phyloP scores from a whole-genome alignment of 2,113 vertebrate genomes.

The Limnothrissa miodon region DNA sequence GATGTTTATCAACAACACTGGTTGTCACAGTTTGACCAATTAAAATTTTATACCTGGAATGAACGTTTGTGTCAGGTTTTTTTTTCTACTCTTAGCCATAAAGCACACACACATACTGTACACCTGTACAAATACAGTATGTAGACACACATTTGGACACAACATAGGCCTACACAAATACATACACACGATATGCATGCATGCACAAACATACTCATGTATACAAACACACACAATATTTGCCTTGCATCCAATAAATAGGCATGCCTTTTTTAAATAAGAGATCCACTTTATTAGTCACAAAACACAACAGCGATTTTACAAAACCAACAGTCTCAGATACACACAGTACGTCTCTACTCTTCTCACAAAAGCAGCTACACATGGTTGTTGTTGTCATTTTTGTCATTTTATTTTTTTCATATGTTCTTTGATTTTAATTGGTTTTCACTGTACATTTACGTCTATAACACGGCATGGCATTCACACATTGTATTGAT shows the following conservation, averaged over 20 bases:
- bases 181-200: not conserved
- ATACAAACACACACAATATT: not conserved
- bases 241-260: not conserved
- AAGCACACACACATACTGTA: not conserved
- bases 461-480: conserved; percentile 40
- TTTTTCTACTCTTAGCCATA: not conserved
- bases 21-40: conserved; percentile 53
- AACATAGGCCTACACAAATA: not conserved
- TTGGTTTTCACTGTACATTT: conserved; percentile 37
- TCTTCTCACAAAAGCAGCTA: conserved; percentile 41
- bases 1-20: conserved; percentile 32
- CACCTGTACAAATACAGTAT: not conserved
- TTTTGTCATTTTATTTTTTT: not conserved
- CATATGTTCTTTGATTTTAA: conserved; percentile 1
- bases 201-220: not conserved
- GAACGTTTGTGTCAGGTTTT: not conserved
- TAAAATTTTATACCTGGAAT: conserved; percentile 57
- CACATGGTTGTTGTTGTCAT: conserved; percentile 27
- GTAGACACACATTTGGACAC: not conserved
- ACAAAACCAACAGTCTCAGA: conserved; percentile 52
- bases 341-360: conserved; percentile 36
- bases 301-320: conserved; percentile 51
- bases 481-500: conserved; percentile 40
- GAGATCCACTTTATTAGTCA: conserved; percentile 53
- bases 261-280: conserved; percentile 33